Base-by-base conservation (phyloP, 2,113 vertebrate species). In the Orientallactaga bullata region DNA sequence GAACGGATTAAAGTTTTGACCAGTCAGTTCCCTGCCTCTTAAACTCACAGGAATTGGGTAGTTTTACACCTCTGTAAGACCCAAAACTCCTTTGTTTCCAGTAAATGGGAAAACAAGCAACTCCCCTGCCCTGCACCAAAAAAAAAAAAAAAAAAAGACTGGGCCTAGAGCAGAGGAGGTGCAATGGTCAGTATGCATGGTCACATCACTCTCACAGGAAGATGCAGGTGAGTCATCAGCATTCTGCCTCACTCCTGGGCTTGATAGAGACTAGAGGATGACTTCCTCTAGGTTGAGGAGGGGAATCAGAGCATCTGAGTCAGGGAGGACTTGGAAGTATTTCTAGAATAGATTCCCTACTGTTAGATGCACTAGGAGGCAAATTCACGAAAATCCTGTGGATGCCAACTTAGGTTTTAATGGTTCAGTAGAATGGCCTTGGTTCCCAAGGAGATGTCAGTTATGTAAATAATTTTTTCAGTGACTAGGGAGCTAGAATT, bases 401-500 rank as follows among this genome's bases (percentile, higher is more conserved):
- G 51, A 16, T 42, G 37, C 11, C 30, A 37, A 68, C 5, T 65
- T 85, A 20, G 24, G 37, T 74, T 90, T 89, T 86, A 23, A 60
- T 32, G 24, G 47, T 51, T 66, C 12, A 12, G n/a, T 20, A 63
- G 28, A 85, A 21, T n/a, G 47, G 21, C 7, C 42, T 51, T 23
- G 66, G 21, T 71, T 88, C 26, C 66, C 71, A 72, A 82, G 69
- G 74, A 82, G 28, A 51, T 47, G 66, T 7, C 28, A 58, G 47
- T 74, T n/a, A 60, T 39, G 30, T 63, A 35, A 72, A 10, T 66
- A 51, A 63, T 72, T 74, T 81, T 72, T 88, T 11, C 28, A 26
- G 55, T 47, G 32, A 24, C 73, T 73, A 69, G 85, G 55, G 65
- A 97, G 81, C 77, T 89, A 78, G 72, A 77, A 84, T 65, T 88